phyloP scores from a whole-genome alignment of 2,888 invertebrate genomes.

The Melikaiella ostensackeni region DNA sequence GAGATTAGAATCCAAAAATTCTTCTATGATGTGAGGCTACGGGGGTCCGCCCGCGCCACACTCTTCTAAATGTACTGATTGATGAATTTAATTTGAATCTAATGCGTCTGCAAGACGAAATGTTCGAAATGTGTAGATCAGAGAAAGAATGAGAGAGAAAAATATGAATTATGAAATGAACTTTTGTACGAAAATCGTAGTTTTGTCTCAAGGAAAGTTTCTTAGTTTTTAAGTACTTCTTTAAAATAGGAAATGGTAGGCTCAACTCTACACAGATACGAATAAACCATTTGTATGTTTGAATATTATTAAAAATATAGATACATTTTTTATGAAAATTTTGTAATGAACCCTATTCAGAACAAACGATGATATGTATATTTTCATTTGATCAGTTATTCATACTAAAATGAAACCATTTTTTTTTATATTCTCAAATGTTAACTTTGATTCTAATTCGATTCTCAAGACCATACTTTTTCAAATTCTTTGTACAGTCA shows the following conservation, averaged over 20 bases:
- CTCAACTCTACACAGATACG: conserved; percentile 60
- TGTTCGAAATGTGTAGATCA: conserved; percentile 53
- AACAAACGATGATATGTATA: too few species aligned
- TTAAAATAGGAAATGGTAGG: conserved; percentile 52
- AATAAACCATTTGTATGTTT: conserved; percentile 66
- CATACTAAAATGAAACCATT: too few species aligned
- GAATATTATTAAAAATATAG: conserved; percentile 69
- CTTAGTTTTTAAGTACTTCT: conserved; percentile 50
- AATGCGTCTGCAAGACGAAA: conserved; percentile 73
- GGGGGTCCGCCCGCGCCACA: conserved; percentile 64
- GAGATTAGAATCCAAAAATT: conserved; percentile 46
- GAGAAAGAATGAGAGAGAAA: neutral
- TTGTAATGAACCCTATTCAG: neutral
- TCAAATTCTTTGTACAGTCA: too few species aligned
- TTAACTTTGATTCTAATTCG: too few species aligned
- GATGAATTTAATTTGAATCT: conserved; percentile 53
- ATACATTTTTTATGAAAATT: conserved; percentile 56
- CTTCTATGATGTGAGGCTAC: conserved; percentile 59
- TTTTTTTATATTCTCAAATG: too few species aligned
- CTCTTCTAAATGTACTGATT: conserved; percentile 55
- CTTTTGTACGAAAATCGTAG: conserved; percentile 39
- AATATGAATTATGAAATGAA: conserved; percentile 29
- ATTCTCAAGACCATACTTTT: too few species aligned
- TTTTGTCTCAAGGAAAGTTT: conserved; percentile 48
- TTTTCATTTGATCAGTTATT: too few species aligned